Percentiles rank a stretch among this genome's conserved stretches.
These are phyloP conservation scores for Dicyrtomina minuta DNA, from an alignment of 2,888 invertebrate genomes.

Conservation along the genomic window DNA sequence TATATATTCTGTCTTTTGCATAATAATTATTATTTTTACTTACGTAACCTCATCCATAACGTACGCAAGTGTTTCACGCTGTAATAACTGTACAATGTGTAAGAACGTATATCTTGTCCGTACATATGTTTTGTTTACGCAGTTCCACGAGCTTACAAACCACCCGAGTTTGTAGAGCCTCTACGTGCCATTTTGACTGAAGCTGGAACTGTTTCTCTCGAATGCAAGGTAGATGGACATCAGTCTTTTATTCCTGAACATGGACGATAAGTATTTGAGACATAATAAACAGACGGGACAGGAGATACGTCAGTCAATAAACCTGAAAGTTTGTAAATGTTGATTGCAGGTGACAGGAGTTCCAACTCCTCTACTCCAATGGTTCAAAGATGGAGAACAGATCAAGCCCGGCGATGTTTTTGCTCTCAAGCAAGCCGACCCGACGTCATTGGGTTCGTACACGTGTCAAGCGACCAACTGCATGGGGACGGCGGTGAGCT, in stretches of 20 bases:
- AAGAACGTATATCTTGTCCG: too few species aligned
- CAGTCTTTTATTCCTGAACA: too few species aligned
- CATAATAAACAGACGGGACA: background rate
- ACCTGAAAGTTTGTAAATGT: background rate
- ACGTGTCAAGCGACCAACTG: slow-evolving; percentile 86
- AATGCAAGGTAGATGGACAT: slow-evolving; percentile 69
- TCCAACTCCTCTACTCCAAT: slow-evolving; percentile 73
- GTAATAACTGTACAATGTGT: too few species aligned
- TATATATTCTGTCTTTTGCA: background rate
- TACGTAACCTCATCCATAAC: background rate
- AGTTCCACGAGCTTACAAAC: slow-evolving; percentile 85
- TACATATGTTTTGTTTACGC: slow-evolving; percentile 10
- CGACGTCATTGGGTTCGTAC: slow-evolving; percentile 79
- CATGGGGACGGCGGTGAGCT: slow-evolving; percentile 62
- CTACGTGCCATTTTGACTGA: slow-evolving; percentile 79
- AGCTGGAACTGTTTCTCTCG: slow-evolving; percentile 83
- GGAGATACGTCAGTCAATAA: background rate
- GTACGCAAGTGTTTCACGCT: background rate
- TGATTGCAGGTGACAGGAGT: slow-evolving; percentile 68
- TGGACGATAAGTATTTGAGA: background rate
- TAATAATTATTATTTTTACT: background rate
- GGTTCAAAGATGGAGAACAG: slow-evolving; percentile 82
- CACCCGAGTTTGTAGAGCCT: slow-evolving; percentile 83
- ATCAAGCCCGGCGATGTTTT: slow-evolving; percentile 88
- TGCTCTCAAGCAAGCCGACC: slow-evolving; percentile 80